Evolutionary conservation across 2,888 invertebrate genomes (phyloP), one percentile per base, ranked within the genome.

Genomic region (Campaea margaritaria): DNA sequence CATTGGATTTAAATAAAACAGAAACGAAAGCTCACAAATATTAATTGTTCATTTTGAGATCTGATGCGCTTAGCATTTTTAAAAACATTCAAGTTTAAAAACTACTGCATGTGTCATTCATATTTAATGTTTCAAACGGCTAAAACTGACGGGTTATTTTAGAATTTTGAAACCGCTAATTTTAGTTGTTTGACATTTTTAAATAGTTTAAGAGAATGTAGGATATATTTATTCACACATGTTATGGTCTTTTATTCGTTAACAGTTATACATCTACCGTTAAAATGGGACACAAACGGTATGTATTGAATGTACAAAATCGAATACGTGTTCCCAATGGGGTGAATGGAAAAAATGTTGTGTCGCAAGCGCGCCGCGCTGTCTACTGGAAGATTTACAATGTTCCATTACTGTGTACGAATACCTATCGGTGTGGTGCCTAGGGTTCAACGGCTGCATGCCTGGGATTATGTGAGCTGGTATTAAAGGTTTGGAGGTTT

Each of bases 361-460:
- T 84, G 83, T 83, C 79, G 78, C 74, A 72, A 83, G 68, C 69
- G 80, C 77, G 81, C 75, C 77, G 78, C 75, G 78, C 81, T 87
- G 89, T 85, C 86, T 85, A 79, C 79, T 80, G 80, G 75, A 83
- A 89, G 89, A 89, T 90, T 89, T 90, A 89, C 86, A 82, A 71
- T 84, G 69, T 82, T 81, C 88, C 88, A 89, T 88, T 89, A 87
- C 82, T 75, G 78, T 53, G 55, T 41, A 16, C 54, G 54, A 62
- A 54, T 62, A 45, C 49, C 53, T 53, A 62, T 62, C 46, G 62
- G 39, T 44, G 39, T 13, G 12, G 39, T 34, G 53, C 48, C 53
- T 53, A 49, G 43, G 21, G 52, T 52, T 56, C 38, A 48, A 39
- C 34, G 58, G 52, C 38, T 52, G 43, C 15, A 21, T 21, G 21